Percentiles rank a stretch among this genome's conserved stretches.
Evolutionary conservation across 1,140 invertebrate genomes (phyloP).

Genomic region (Pseudomyrmex dendroicus): DNA sequence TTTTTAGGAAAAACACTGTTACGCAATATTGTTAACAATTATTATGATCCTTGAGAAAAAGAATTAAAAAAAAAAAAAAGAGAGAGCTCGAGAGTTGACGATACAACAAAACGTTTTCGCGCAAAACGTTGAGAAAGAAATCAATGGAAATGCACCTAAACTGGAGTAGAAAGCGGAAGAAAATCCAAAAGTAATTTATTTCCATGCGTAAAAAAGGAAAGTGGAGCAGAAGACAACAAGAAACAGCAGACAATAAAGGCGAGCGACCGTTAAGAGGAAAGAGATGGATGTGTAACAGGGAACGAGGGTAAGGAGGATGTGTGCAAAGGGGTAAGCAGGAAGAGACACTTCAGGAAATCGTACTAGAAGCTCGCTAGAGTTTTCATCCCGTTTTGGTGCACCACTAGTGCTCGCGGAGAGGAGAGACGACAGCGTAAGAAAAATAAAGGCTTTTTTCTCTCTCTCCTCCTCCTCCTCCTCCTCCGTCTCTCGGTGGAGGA

Average conservation of each 20-base stretch:
- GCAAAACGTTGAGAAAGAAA: constrained; percentile 5
- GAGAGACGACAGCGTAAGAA: constrained; percentile 61
- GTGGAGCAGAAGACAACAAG: not conserved
- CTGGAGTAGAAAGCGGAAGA: not conserved
- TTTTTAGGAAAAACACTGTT: not conserved
- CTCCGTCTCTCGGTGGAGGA: constrained; percentile 8
- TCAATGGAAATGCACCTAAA: constrained; percentile 23
- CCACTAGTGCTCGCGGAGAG: constrained; percentile 54
- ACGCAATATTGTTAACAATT: not conserved
- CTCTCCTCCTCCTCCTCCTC: constrained; percentile 16
- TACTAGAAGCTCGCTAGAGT: constrained; percentile 67
- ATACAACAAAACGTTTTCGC: not conserved
- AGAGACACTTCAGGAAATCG: constrained; percentile 70
- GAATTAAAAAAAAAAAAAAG: not conserved
- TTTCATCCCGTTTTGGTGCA: constrained; percentile 69
- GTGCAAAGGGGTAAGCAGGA: constrained; percentile 53
- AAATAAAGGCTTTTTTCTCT: constrained; percentile 68
- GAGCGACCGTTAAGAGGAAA: constrained; percentile 12
- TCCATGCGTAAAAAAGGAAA: constrained; percentile 4
- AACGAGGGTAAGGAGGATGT: constrained; percentile 17
- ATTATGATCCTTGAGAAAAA: not conserved
- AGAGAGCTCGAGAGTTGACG: not conserved
- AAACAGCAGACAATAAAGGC: constrained; percentile 30
- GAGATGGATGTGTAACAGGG: constrained; percentile 16
- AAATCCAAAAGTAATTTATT: constrained; percentile 35